Percentiles rank a stretch among this genome's conserved stretches.
phyloP scores from a whole-genome alignment of 2,888 invertebrate species.

The Melikaiella ostensackeni region DNA sequence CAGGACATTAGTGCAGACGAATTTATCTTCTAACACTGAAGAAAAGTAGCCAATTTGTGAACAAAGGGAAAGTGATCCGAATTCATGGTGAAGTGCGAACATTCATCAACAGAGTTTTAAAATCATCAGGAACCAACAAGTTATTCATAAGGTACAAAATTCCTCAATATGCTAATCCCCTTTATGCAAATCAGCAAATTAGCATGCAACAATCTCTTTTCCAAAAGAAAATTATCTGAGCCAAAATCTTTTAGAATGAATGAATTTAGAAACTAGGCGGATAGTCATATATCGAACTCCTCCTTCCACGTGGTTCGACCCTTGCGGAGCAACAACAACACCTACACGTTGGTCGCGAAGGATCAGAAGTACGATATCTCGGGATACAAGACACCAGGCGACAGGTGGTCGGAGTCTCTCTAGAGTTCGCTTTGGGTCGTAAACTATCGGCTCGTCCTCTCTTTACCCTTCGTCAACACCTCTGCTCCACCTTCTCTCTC shows the following conservation, averaged over 20 bases:
- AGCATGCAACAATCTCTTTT: background rate
- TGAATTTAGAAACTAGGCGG: background rate
- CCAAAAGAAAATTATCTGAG: background rate
- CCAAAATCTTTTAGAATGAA: background rate
- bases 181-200: background rate
- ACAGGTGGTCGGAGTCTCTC: slow-evolving; percentile 60
- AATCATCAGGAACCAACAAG: background rate
- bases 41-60: slow-evolving; percentile 4
- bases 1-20: background rate
- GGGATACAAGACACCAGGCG: slow-evolving; percentile 52
- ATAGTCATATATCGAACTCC: slow-evolving; percentile 2
- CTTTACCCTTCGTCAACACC: slow-evolving; percentile 42
- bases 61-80: slow-evolving; percentile 1
- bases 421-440: slow-evolving; percentile 52
- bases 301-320: slow-evolving; percentile 6
- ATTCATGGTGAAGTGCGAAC: background rate
- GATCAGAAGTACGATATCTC: slow-evolving; percentile 27
- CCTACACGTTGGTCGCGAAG: slow-evolving; percentile 9
- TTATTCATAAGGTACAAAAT: background rate
- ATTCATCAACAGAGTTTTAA: background rate
- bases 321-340: slow-evolving; percentile 16
- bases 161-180: background rate
- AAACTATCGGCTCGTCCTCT: slow-evolving; percentile 42
- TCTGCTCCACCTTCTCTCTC: slow-evolving; percentile 15
- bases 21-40: background rate